phyloP scores from a whole-genome alignment of 2,797 vertebrate species.

The Pantherophis alleghaniensis region DNA sequence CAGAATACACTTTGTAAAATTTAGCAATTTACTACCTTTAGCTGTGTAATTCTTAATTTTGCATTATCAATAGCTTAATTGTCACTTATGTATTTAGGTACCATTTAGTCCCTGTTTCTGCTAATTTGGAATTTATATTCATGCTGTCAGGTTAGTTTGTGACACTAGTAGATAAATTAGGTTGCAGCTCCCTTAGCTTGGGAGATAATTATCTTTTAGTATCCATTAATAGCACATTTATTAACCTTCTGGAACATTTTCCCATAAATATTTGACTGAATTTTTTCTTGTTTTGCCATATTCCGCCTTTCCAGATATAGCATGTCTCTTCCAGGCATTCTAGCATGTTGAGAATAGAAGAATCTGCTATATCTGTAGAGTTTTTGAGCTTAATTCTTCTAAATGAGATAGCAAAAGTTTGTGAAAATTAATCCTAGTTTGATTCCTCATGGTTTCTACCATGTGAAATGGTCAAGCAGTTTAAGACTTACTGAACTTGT shows the following conservation, averaged over 20 bases:
- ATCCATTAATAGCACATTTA: background rate
- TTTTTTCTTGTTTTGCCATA: slow-evolving; percentile 26
- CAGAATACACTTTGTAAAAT: slow-evolving; percentile 37
- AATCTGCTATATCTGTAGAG: background rate
- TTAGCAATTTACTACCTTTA: slow-evolving; percentile 60
- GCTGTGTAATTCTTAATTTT: slow-evolving; percentile 59
- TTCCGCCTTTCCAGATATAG: slow-evolving; percentile 21
- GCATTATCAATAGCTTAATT: slow-evolving; percentile 53
- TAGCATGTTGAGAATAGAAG: background rate
- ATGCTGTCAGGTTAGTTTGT: slow-evolving; percentile 37
- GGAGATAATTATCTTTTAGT: slow-evolving; percentile 11
- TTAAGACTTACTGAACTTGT: background rate
- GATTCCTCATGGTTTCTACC: background rate
- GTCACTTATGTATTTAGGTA: slow-evolving; percentile 66
- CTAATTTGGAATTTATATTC: slow-evolving; percentile 55
- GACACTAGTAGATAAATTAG: slow-evolving; percentile 36
- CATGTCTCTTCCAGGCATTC: slow-evolving; percentile 11
- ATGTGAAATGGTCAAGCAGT: background rate
- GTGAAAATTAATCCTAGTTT: background rate
- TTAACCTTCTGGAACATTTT: background rate
- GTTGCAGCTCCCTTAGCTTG: background rate
- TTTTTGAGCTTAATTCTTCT: background rate
- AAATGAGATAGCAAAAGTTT: background rate
- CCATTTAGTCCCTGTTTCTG: slow-evolving; percentile 29
- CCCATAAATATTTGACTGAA: background rate